Evolutionary conservation across 2,888 invertebrate species (phyloP).

Genomic region (Artemia sp.): DNA sequence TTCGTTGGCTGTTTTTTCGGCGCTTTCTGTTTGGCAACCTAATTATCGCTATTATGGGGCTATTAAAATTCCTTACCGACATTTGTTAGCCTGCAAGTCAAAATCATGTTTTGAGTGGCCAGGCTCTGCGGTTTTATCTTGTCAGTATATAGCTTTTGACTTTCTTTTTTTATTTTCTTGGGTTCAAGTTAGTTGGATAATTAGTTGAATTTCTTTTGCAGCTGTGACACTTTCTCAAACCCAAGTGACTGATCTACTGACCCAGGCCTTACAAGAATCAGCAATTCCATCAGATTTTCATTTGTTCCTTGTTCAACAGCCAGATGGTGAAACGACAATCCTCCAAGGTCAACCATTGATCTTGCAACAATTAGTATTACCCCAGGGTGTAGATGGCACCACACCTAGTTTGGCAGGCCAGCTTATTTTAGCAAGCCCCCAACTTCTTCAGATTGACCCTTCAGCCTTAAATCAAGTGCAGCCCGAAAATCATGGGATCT

Average conservation of each 20-base stretch:
- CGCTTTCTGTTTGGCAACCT: too few species aligned
- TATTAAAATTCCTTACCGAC: too few species aligned
- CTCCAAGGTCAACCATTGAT: conserved; percentile 10
- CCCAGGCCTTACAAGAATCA: conserved; percentile 13
- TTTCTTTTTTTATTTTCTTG: too few species aligned
- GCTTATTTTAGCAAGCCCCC: not conserved
- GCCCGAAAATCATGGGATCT: not conserved
- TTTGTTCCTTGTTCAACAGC: conserved; percentile 6
- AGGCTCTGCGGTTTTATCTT: too few species aligned
- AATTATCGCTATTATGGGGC: too few species aligned
- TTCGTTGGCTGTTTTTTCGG: too few species aligned
- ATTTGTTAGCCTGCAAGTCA: too few species aligned
- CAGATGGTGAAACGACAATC: conserved; percentile 14
- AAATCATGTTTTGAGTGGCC: too few species aligned
- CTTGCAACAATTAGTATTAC: not conserved
- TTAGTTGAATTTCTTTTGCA: not conserved
- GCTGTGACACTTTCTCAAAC: conserved; percentile 3
- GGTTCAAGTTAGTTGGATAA: too few species aligned
- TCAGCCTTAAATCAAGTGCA: conserved; percentile 11
- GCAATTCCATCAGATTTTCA: conserved; percentile 6
- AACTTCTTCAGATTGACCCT: not conserved
- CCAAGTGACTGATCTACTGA: conserved; percentile 6
- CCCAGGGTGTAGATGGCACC: conserved; percentile 5
- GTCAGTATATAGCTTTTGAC: too few species aligned
- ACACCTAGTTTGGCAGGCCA: conserved; percentile 7